These are phyloP conservation scores for Azorinus chamasolen DNA, from an alignment of 2,888 invertebrate species.

Conservation along the genomic window DNA sequence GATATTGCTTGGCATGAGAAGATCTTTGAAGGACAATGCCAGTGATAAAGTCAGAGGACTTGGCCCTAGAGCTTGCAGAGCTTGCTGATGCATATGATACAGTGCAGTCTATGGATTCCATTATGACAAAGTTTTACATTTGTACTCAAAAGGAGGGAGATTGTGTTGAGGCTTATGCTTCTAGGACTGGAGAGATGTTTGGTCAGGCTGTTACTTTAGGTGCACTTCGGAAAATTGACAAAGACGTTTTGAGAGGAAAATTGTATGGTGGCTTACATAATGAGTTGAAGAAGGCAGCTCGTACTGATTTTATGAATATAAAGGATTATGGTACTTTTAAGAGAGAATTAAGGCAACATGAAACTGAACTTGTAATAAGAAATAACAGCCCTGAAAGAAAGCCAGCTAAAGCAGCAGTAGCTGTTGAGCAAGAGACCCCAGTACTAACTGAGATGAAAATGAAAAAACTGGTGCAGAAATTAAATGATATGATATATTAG, in stretches of 20 bases:
- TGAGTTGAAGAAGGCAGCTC: conserved; percentile 21
- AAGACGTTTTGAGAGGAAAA: conserved; percentile 8
- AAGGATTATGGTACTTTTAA: conserved; percentile 42
- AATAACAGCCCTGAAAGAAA: neutral
- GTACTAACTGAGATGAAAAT: conserved; percentile 33
- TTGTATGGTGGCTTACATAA: conserved; percentile 23
- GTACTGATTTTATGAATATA: conserved; percentile 19
- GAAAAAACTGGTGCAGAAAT: conserved; percentile 7
- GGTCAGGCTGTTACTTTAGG: conserved; percentile 19
- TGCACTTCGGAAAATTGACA: conserved; percentile 14
- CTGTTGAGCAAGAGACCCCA: neutral
- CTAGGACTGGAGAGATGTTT: conserved; percentile 5
- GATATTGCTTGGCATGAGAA: neutral
- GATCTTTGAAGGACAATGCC: conserved; percentile 5
- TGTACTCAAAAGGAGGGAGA: conserved; percentile 2
- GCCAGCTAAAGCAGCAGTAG: neutral
- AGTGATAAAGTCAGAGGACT: conserved; percentile 10
- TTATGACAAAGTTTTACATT: conserved; percentile 18
- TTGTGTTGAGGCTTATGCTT: neutral
- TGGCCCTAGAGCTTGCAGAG: neutral
- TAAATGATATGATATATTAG: conserved; percentile 25
- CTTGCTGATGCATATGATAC: neutral
- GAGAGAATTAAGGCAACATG: conserved; percentile 26
- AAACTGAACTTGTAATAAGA: conserved; percentile 13
- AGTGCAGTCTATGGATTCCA: neutral